Percentiles rank a stretch among this genome's conserved stretches.
Evolutionary conservation across 2,113 vertebrate species (phyloP).

Genomic region (Sceloporus tristichus): DNA sequence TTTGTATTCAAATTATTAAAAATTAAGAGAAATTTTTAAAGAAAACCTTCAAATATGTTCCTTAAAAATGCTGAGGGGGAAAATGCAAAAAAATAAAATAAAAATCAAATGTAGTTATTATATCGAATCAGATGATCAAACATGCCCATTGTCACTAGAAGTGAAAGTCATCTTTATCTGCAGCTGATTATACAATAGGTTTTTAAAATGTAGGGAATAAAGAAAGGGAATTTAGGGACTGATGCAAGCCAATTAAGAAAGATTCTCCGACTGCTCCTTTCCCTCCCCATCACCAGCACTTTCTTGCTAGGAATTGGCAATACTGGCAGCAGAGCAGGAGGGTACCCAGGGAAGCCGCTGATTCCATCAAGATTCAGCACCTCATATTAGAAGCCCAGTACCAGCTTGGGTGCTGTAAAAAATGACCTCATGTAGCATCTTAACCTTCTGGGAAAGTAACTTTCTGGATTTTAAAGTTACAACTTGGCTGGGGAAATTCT

Average conservation of each 20-base stretch:
- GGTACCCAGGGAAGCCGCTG: not conserved
- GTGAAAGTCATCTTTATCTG: not conserved
- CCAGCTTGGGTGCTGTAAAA: not conserved
- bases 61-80: not conserved
- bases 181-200: too few species aligned
- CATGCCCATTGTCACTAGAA: not conserved
- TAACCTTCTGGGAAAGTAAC: too few species aligned
- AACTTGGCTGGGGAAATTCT: too few species aligned
- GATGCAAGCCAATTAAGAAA: not conserved
- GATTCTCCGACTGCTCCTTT: not conserved
- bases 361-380: not conserved
- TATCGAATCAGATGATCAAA: not conserved
- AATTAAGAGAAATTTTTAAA: not conserved
- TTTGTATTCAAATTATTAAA: not conserved
- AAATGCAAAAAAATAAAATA: not conserved
- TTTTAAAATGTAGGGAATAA: not conserved
- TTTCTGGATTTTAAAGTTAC: too few species aligned
- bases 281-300: not conserved
- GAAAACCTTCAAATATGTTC: not conserved
- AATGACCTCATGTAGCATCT: too few species aligned
- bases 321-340: not conserved
- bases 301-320: too few species aligned
- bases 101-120: constrained; percentile 8
- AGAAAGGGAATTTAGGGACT: not conserved
- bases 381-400: not conserved